Base-by-base conservation (phyloP, 2,888 invertebrate species). In the Cheilosia urbana region DNA sequence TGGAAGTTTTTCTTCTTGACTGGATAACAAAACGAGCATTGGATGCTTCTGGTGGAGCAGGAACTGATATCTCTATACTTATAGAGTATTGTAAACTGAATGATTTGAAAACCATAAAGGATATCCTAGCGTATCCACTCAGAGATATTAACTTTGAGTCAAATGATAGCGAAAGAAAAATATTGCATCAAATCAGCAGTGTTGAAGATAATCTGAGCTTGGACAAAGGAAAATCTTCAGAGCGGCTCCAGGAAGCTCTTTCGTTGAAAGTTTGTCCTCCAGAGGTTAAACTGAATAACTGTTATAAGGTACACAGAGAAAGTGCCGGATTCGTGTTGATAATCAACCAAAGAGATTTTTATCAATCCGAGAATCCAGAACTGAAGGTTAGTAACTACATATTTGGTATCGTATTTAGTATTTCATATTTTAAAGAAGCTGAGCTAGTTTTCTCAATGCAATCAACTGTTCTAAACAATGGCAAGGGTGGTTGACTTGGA, bases 1-100 rank as follows among this genome's bases (percentile, higher is more conserved):
- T 92, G 63, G 92, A 92, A 88, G 88, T 92, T 1, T 91, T 90
- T 77, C 40, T 92, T 5, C 79, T 92, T 4, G 89, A 91, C 40
- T 92, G 91, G 91, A 80, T 92, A 30, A 89, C 89, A 0, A 88
- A 89, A n/a, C 91, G 90, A 2, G 87, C 89, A 58, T 72, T 85
- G 9, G 85, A 88, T 75, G 73, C 87, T 1, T 60, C 75, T 19
- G 89, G 88, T 17, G 88, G 89, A 13, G 87, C 90, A 82, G 71
- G 91, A 2, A 88, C 90, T n/a, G 87, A 92, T 85, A 82, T 92
- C 0, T 88, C 90, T n/a, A 30, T 89, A 30, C 84, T 91, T 1
- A 88, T 90, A 1, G 88, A 90, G 24, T 89, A 90, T 84, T 90
- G 92, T 7, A 92, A 92, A 72, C 69, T 89, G 1, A 89, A 90